Evolutionary conservation across 2,113 vertebrate genomes (phyloP).

Genomic region (Herpailurus yagouaroundi): DNA sequence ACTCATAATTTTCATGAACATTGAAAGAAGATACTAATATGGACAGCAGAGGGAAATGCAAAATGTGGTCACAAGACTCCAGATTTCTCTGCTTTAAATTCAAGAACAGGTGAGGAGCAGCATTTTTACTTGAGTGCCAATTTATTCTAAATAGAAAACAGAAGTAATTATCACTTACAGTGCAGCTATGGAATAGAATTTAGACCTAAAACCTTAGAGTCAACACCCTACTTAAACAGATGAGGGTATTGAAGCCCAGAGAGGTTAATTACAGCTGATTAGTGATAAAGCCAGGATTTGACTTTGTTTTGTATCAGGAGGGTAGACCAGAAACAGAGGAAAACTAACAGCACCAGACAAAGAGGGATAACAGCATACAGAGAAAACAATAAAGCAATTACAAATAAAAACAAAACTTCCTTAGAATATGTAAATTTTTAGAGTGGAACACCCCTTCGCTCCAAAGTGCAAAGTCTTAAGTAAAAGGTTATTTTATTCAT

Average conservation of each 20-base stretch:
- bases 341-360: neutral
- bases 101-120: neutral
- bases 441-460: neutral
- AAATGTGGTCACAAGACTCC: neutral
- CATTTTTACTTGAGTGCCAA: neutral
- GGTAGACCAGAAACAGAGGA: neutral
- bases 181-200: neutral
- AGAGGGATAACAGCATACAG: neutral
- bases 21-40: neutral
- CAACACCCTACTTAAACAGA: neutral
- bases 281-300: neutral
- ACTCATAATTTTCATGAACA: neutral
- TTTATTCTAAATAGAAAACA: constrained; percentile 31
- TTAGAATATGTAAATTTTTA: neutral
- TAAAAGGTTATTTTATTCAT: neutral
- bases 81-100: neutral
- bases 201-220: neutral
- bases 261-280: neutral
- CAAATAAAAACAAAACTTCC: neutral
- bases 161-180: neutral
- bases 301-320: neutral
- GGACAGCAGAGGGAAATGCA: neutral
- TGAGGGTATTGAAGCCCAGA: neutral
- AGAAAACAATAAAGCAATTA: neutral
- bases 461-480: neutral